phyloP scores from a whole-genome alignment of 2,113 vertebrate genomes.

The Calypte anna region DNA sequence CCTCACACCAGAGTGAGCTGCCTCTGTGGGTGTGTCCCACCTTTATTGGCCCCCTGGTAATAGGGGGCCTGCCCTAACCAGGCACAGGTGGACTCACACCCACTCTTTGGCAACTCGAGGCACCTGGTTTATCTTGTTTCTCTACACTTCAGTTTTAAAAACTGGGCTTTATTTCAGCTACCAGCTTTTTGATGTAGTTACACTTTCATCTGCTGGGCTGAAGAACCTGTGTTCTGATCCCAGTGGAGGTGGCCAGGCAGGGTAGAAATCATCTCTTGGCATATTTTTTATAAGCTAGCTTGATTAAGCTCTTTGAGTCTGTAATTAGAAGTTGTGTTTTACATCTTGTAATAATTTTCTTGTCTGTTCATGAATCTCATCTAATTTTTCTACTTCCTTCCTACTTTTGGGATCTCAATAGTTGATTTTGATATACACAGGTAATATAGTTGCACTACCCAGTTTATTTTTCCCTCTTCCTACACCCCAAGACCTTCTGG shows the following conservation, averaged over 20 bases:
- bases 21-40: too few relatives aligned
- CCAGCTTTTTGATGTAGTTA: neutral
- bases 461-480: neutral
- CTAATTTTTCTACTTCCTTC: neutral
- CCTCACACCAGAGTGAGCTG: too few relatives aligned
- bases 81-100: too few relatives aligned
- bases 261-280: neutral
- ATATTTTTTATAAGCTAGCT: neutral
- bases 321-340: neutral
- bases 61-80: too few relatives aligned
- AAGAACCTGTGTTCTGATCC: neutral
- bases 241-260: rapidly evolving
- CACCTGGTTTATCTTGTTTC: too few relatives aligned
- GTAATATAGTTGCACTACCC: neutral
- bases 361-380: neutral
- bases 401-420: neutral
- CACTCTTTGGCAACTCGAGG: too few relatives aligned
- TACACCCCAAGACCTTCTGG: neutral
- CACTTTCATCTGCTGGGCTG: neutral
- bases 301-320: neutral
- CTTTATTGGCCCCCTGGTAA: too few relatives aligned
- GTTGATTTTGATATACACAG: neutral
- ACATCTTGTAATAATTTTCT: neutral
- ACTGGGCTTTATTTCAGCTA: neutral
- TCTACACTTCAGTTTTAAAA: neutral